Base-by-base conservation (phyloP, 2,113 vertebrate species). In the Atherinomorus stipes region DNA sequence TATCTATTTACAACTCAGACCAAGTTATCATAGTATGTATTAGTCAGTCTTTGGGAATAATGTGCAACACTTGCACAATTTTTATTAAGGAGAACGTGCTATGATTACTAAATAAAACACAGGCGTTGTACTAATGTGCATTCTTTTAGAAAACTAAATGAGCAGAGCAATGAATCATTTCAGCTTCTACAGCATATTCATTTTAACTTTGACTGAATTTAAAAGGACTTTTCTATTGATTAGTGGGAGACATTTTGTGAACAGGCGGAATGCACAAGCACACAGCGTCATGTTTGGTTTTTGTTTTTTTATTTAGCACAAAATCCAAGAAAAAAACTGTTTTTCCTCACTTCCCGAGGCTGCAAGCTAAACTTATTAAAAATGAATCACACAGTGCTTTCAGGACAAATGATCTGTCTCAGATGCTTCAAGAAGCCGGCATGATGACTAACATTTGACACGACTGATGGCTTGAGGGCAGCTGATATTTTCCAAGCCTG, bases 391-490 rank as follows among this genome's bases (percentile, higher is more conserved):
- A 38, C 19, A 50, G 40, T 15, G 64, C 37, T 73, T 63, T 51
- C 68, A 52, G 69, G 62, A 61, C 60, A 77, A 81, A 81, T 59
- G 44, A 75, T 70, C 38, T 19, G 50, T 40, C 76, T 68, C 57
- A 10, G 45, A 42, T 49, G 53, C 45, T 69, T n/a, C 62, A 65
- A 71, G 81, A 26, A 77, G 62, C 52, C 66, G 64, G 67, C 73
- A 62, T 78, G 74, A 76, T 73, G 49, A 16, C 66, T n/a, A n/a
- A 44, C 69, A 61, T 80, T 68, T 78, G 47, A 74, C 71, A 60
- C 28, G 38, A 83, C 51, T 38, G 70, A 53, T 47, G 61, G 28
- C 77, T 62, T 53, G 5, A 78, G 59, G 56, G 68, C 53, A 52
- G 69, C 54, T 74, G 75, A 63, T 80, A 74, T 58, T 77, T n/a